Base-by-base conservation (phyloP, 2,797 vertebrate species). In the Zenarchopterus dispar region DNA sequence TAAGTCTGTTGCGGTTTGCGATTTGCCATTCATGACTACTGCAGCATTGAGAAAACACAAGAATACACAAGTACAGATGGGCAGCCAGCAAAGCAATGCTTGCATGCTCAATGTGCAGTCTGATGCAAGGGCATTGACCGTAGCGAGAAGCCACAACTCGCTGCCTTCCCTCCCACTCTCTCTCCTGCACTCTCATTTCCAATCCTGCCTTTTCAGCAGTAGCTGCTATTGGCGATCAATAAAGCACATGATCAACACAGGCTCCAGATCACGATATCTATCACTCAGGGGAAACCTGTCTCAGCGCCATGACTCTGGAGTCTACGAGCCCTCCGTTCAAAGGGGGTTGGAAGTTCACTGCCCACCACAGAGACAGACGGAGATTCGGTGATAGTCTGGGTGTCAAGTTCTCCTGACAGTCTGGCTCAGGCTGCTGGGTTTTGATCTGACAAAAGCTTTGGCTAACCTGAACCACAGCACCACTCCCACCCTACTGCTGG, bases 161-260 rank as follows among this genome's bases (percentile, higher is more conserved):
- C 66, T 67, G 71, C 78, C 62, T 77, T 52, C 71, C 57, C 75
- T 76, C 76, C 62, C 73, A 28, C 66, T 60, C 67, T 7, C 49
- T 55, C 56, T 46, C 63, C 44, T 41, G 2, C 60, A 48, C 70
- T 55, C 68, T 61, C 63, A 15, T 48, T 68, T 67, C 59, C 73
- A 63, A 56, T 79, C 77, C 62, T 75, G 78, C 73, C 2, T 84
- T 87, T 90, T 84, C 85, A 87, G 84, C 84, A 81, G 78, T 44
- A 53, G 76, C 70, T 89, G 84, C 82, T 61, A 86, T 85, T 82
- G 77, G 68, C 67, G 68, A 89, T 90, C 89, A 80, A 90, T 90
- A 85, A 24, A 8, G 75, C 79, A 80, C 81, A 87, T 82, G 85
- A 89, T 90, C 84, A 85, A 87, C 82, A 77, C 54, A 1, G 78